Evolutionary conservation across 2,113 vertebrate genomes (phyloP).

Genomic region (Hippocampus barbouri): DNA sequence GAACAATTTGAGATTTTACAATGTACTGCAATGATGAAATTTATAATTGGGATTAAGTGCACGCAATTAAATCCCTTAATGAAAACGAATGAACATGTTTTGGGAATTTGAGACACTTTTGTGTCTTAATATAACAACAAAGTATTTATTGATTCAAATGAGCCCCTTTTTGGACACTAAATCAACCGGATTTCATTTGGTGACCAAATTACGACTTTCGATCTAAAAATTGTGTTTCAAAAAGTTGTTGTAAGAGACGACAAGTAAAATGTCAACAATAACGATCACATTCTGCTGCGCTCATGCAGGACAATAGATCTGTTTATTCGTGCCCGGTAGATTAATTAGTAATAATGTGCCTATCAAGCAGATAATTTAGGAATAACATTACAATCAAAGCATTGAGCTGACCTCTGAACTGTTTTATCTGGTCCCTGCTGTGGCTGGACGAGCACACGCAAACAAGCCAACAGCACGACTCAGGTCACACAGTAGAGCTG

Average conservation of each 20-base stretch:
- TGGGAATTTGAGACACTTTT: background rate
- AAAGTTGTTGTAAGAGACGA: no score
- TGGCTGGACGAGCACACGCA: constrained; percentile 48
- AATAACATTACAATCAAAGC: constrained; percentile 62
- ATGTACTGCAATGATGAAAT: background rate
- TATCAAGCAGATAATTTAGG: constrained; percentile 62
- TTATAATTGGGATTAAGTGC: background rate
- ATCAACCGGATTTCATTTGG: background rate
- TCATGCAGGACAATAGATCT: constrained; percentile 14
- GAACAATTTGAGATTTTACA: background rate
- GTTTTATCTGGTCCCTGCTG: constrained; percentile 50
- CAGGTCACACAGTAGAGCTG: constrained; percentile 40
- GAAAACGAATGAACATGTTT: background rate
- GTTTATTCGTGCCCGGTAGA: constrained; percentile 25
- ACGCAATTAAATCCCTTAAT: background rate
- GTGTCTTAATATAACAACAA: background rate
- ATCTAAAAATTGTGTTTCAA: background rate
- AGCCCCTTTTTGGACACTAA: background rate
- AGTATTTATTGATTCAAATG: background rate
- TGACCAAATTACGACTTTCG: background rate
- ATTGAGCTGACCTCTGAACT: constrained; percentile 41
- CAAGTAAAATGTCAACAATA: background rate
- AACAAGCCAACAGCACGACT: constrained; percentile 52
- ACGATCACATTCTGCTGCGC: background rate
- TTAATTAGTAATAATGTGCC: constrained; percentile 60